Evolutionary conservation across 2,797 vertebrate genomes (phyloP), one percentile per base, ranked within the genome.

Genomic region (Spheniscus humboldti): DNA sequence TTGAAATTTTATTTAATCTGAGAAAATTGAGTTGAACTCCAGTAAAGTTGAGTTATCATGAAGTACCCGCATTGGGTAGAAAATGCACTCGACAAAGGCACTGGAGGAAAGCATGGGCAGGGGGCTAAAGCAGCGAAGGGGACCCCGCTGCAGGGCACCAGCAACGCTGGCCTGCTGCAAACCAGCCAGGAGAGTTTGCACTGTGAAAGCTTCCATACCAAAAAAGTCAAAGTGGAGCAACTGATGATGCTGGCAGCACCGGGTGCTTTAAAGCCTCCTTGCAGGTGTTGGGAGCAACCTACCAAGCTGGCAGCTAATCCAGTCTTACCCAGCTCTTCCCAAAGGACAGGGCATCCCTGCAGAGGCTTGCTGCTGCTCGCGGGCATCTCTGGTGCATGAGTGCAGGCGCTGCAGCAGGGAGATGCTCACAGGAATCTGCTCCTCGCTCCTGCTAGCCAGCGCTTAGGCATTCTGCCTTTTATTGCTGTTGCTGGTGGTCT

Each of bases 11-110:
- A 98, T 98, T 98, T 99, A 99, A 99, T 98, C 98, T 97, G 98
- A 98, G 99, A 98, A 99, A 99, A 99, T 98, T 98, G 98, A 99
- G 98, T 99, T 97, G 98, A 98, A 98, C 98, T 98, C 98, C 97
- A 97, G 98, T 87, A 98, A 98, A 98, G 96, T 97, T 97, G 98
- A 98, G 97, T 98, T 97, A 98, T 98, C 73, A 92, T 92, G 83
- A 88, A 95, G 97, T 91, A 97, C 97, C 96, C 97, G 97, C 85
- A 68, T 62, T 80, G 96, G 97, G 96, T 97, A 85, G 97, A 76
- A 92, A 97, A 92, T 28, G 59, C 84, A 11, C 75, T 68, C 0
- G 3, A 11, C 27, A 66, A n/a, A 73, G 63, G 59, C 2, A 3
- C 5, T 30, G 43, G 28, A 47, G 15, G 14, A 9, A 56, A 16